These are phyloP conservation scores for Amphimallon solstitiale DNA, from an alignment of 2,888 invertebrate species.

Conservation along the genomic window DNA sequence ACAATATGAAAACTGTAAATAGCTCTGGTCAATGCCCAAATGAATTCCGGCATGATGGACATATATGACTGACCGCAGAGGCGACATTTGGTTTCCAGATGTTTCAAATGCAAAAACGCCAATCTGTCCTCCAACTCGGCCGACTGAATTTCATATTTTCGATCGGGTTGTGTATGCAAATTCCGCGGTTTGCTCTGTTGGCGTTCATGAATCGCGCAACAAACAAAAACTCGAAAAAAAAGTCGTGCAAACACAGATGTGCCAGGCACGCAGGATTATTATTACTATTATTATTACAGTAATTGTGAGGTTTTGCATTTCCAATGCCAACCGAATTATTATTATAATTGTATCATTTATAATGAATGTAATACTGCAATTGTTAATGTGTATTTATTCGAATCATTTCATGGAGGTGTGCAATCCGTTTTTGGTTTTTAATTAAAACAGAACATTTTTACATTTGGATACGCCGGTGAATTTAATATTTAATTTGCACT, in stretches of 20 bases:
- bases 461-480: too few species aligned
- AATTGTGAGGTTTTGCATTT: conserved; percentile 11
- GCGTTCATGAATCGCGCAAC: background rate
- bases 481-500: too few species aligned
- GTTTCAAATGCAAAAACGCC: conserved; percentile 12
- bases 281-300: conserved; percentile 14
- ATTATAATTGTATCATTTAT: too few species aligned
- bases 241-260: background rate
- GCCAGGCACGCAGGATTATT: background rate
- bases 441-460: too few species aligned
- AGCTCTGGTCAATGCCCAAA: background rate
- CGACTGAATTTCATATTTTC: conserved; percentile 19
- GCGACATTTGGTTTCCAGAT: conserved; percentile 19
- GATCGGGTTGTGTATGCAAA: conserved; percentile 11
- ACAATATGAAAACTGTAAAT: too few species aligned
- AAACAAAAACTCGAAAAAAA: background rate
- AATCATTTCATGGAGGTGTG: too few species aligned
- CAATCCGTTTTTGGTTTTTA: too few species aligned
- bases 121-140: conserved; percentile 6
- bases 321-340: too few species aligned
- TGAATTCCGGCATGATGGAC: background rate
- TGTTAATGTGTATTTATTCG: too few species aligned
- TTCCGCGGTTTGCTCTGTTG: conserved; percentile 14
- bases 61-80: background rate
- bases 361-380: too few species aligned